Percentiles rank a stretch among this genome's conserved stretches.
Conservation (phyloP, 2,888 invertebrate genomes). For the Eupithecia vulgata region DNA sequence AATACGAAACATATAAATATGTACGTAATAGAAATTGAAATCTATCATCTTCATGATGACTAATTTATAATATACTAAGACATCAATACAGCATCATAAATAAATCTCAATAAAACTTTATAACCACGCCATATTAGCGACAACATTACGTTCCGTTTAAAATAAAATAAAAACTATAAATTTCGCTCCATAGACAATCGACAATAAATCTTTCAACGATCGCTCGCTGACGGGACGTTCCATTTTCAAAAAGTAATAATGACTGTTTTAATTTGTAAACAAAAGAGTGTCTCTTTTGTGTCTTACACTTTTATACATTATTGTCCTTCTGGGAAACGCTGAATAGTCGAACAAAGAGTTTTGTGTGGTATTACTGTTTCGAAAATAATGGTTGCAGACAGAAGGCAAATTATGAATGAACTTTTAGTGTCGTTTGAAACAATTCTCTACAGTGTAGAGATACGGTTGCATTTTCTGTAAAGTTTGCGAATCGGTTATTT, state of each 20-base stretch:
- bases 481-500: constrained; percentile 19
- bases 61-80: constrained; percentile 19
- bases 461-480: constrained; percentile 32
- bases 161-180: constrained; percentile 44
- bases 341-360: constrained; percentile 53
- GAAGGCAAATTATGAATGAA: constrained; percentile 54
- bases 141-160: constrained; percentile 28
- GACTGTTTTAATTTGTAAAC: constrained; percentile 53
- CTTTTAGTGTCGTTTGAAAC: constrained; percentile 23
- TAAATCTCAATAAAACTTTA: constrained; percentile 37
- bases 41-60: not conserved
- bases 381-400: constrained; percentile 57
- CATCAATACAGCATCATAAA: constrained; percentile 30
- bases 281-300: constrained; percentile 45
- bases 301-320: constrained; percentile 36
- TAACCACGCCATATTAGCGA: constrained; percentile 36
- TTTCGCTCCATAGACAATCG: constrained; percentile 46
- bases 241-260: constrained; percentile 61
- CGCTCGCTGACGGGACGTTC: constrained; percentile 49
- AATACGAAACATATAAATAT: not conserved
- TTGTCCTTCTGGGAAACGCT: constrained; percentile 60
- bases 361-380: constrained; percentile 71
- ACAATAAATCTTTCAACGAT: constrained; percentile 50
- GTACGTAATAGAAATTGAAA: not conserved
- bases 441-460: not conserved